Evolutionary conservation across 2,888 invertebrate species (phyloP), one percentile per base, ranked within the genome.

Genomic region (Itoplectis maculator): DNA sequence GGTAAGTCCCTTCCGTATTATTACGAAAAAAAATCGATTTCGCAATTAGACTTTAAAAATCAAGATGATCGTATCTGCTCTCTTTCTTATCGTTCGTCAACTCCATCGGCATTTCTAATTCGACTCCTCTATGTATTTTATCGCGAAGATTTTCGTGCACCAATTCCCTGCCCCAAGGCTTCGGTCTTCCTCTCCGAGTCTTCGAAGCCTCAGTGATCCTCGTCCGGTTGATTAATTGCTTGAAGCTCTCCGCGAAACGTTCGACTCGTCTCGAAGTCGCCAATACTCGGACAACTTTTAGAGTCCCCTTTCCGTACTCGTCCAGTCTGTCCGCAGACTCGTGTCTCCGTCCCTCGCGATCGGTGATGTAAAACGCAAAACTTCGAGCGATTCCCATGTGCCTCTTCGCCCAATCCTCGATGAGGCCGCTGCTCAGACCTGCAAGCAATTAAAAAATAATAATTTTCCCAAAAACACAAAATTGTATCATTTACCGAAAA

Each of bases 341-440:
- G 20, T 5, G 20, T 2, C 49, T 42, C 11, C 23, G 15, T 9
- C 51, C 49, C 9, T 15, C 11, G 6, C 51, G 40, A 68, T 70
- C 11, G 0, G 56, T 59, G 59, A 79, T 66, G 35, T 82, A 73
- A 56, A 82, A 82, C 15, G 82, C 82, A 29, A 82, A 82, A 49
- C 72, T 72, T 15, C 82, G 75, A 9, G 82, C 51, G 18, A 82
- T 79, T 29, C 82, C 82, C 76, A 79, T 51, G 68, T 79, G 82
- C 20, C 54, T 75, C 45, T 76, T 79, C 13, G 79, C 61, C 82
- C 82, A 82, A 47, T 82, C 82, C 35, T 82, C 82, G 23, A 82
- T 54, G 61, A 72, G 72, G 23, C 82, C 82, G n/a, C 66, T 61
- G 40, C 82, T 82, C 6, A 59, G 54, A 29, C 79, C 82, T 82